These are phyloP conservation scores for Eupithecia abbreviata DNA, from an alignment of 2,888 invertebrate genomes.

Conservation along the genomic window DNA sequence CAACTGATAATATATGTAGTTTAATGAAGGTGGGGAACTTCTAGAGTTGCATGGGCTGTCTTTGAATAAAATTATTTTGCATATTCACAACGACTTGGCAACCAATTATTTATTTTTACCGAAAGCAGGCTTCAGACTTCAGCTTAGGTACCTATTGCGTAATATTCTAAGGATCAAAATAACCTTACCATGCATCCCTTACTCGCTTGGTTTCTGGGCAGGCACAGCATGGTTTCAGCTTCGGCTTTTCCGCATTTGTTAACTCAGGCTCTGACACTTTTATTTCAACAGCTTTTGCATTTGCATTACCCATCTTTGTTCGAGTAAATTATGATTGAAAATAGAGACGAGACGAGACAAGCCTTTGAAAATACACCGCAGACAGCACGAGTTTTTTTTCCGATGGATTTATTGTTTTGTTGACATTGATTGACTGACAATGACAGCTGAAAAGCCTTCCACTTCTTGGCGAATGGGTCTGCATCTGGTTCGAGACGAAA, in stretches of 20 bases:
- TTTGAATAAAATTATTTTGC: not conserved
- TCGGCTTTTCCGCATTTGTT: constrained; percentile 85
- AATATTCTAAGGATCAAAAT: constrained; percentile 43
- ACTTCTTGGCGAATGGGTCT: not conserved
- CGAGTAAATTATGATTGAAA: constrained; percentile 22
- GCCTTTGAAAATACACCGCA: constrained; percentile 17
- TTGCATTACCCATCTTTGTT: constrained; percentile 54
- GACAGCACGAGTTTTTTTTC: not conserved
- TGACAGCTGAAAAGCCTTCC: not conserved
- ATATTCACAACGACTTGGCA: not conserved
- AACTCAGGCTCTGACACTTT: constrained; percentile 64
- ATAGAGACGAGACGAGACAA: not conserved
- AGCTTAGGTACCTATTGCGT: constrained; percentile 28
- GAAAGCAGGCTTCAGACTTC: not conserved
- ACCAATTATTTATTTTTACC: not conserved
- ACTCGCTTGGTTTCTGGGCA: constrained; percentile 97
- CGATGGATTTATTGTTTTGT: not conserved
- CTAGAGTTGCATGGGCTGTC: not conserved
- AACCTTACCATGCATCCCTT: constrained; percentile 94
- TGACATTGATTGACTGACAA: not conserved
- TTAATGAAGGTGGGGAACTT: no score
- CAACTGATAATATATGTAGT: no score
- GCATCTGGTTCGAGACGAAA: not conserved
- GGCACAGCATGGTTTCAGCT: constrained; percentile 97
- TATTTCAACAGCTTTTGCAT: constrained; percentile 72